phyloP scores from a whole-genome alignment of 2,113 vertebrate genomes.

The Micromys minutus region DNA sequence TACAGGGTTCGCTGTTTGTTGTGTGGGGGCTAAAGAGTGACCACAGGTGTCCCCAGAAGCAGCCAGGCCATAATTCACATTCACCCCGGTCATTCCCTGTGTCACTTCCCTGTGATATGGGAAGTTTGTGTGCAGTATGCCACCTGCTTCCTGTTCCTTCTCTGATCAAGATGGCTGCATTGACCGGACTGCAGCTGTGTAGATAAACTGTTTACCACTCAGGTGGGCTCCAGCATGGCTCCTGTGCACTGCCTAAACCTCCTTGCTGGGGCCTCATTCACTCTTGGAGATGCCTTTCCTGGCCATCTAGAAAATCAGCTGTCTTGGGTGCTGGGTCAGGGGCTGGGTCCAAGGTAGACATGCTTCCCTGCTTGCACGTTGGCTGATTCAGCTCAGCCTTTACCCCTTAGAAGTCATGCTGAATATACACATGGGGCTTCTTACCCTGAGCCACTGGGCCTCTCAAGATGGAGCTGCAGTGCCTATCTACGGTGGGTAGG shows the following conservation, averaged over 20 bases:
- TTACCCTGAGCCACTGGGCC: accelerated
- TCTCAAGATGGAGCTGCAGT: background rate
- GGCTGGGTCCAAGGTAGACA: no score
- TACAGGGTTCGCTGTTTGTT: background rate
- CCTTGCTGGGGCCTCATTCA: background rate
- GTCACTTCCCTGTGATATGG: accelerated
- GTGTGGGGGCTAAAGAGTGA: background rate
- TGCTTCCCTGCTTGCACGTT: accelerated
- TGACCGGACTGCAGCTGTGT: background rate
- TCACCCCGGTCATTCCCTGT: accelerated
- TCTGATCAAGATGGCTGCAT: background rate
- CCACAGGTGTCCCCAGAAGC: accelerated
- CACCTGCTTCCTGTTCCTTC: accelerated
- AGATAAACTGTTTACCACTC: no score
- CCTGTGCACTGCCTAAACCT: accelerated
- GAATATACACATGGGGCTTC: accelerated
- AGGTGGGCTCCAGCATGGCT: no score
- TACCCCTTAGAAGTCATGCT: background rate
- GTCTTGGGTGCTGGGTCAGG: accelerated
- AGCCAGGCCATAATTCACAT: accelerated
- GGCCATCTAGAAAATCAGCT: background rate
- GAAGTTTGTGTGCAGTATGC: accelerated
- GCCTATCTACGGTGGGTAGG: background rate
- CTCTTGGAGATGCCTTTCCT: accelerated
- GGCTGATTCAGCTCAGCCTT: accelerated